These are phyloP conservation scores for Meloidogyne hapla DNA, from an alignment of 1,140 invertebrate species.

Conservation along the genomic window DNA sequence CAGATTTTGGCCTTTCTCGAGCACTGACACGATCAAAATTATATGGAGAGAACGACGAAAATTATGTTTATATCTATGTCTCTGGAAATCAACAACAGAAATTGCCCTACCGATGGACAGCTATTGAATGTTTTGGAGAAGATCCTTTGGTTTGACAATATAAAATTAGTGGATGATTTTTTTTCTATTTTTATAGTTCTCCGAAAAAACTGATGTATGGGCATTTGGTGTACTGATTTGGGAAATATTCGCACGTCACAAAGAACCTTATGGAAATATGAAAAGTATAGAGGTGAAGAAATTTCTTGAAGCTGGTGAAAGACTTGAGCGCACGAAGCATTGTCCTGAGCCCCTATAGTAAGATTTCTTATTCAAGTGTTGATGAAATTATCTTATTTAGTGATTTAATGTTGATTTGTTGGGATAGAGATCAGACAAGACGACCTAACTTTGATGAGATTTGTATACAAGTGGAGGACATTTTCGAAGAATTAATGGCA, in stretches of 20 bases:
- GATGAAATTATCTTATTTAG: not conserved
- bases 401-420: constrained; percentile 30
- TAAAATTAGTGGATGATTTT: not conserved
- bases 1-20: constrained; percentile 36
- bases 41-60: not conserved
- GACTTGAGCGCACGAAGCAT: not conserved
- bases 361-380: not conserved
- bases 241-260: constrained; percentile 43
- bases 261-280: constrained; percentile 31
- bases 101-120: constrained; percentile 47
- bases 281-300: constrained; percentile 12
- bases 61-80: constrained; percentile 33
- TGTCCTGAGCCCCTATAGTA: constrained; percentile 37
- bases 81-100: constrained; percentile 20
- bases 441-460: constrained; percentile 25
- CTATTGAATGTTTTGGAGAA: constrained; percentile 43
- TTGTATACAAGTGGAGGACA: constrained; percentile 16
- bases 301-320: constrained; percentile 22
- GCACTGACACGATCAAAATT: constrained; percentile 2
- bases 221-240: constrained; percentile 42
- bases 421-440: constrained; percentile 21
- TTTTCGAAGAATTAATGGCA: constrained; percentile 8
- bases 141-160: not conserved
- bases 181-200: constrained; percentile 31
- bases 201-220: constrained; percentile 47